Evolutionary conservation across 2,888 invertebrate genomes (phyloP).

Genomic region (Resseliella maxima): DNA sequence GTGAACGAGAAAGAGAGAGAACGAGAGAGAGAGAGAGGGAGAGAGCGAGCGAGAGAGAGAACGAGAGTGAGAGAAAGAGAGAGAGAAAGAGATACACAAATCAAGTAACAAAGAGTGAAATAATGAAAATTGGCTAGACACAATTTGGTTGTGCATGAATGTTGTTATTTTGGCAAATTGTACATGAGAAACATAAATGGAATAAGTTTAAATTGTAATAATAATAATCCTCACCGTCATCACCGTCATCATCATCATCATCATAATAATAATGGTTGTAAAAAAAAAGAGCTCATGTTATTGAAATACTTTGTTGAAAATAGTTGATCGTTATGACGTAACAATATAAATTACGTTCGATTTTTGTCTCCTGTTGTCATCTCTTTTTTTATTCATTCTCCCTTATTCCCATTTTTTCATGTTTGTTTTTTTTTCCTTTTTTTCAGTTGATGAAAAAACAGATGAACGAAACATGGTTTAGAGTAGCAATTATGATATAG

Average conservation of each 20-base stretch:
- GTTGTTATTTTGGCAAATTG: not conserved
- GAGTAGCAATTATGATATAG: no score
- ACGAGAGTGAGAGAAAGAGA: no score
- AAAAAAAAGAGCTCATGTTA: conserved; percentile 2
- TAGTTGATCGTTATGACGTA: not conserved
- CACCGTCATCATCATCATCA: no score
- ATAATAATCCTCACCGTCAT: no score
- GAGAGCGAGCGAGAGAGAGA: no score
- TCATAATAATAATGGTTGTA: not conserved
- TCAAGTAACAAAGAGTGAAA: not conserved
- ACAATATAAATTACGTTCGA: not conserved
- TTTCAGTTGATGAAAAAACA: no score
- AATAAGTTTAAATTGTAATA: conserved; percentile 22
- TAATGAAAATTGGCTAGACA: conserved; percentile 53
- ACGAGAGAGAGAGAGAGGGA: no score
- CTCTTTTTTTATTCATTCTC: not conserved
- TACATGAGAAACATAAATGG: not conserved
- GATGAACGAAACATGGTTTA: no score
- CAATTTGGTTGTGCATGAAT: not conserved
- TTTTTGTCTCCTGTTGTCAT: not conserved
- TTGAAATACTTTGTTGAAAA: not conserved
- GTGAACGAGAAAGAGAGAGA: no score
- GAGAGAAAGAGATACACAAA: not conserved
- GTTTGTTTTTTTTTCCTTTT: not conserved
- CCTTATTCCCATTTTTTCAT: no score